Conservation (phyloP, 2,888 invertebrate genomes). For the Aphrophora alni region DNA sequence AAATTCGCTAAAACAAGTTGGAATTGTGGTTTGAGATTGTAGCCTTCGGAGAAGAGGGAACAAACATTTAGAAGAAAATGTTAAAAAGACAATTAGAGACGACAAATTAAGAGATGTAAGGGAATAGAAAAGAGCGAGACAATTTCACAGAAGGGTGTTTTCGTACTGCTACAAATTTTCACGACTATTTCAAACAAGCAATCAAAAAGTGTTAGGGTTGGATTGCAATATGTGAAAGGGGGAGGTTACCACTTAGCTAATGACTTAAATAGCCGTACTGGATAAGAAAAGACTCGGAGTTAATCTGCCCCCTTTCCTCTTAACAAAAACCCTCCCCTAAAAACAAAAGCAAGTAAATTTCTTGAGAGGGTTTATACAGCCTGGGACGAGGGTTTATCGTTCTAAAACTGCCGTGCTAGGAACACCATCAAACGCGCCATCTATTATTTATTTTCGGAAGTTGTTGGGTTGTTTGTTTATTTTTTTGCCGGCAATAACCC, state of each 20-base stretch:
- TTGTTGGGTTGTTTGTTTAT: slow-evolving; percentile 27
- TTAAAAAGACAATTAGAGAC: too few species aligned
- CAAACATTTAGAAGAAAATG: too few species aligned
- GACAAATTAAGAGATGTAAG: too few species aligned
- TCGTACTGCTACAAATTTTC: neutral
- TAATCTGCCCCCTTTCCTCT: neutral
- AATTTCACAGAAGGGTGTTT: too few species aligned
- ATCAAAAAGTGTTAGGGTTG: neutral
- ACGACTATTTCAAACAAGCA: neutral
- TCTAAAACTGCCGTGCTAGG: slow-evolving; percentile 19
- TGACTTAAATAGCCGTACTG: neutral
- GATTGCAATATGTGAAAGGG: neutral
- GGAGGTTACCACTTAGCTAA: neutral
- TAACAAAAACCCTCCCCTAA: neutral
- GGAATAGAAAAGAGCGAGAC: too few species aligned
- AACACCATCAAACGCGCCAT: slow-evolving; percentile 16
- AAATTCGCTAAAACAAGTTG: too few species aligned
- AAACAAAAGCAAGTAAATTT: slow-evolving; percentile 7
- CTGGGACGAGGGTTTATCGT: slow-evolving; percentile 21
- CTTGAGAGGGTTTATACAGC: neutral
- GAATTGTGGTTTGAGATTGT: too few species aligned
- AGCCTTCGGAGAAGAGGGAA: too few species aligned
- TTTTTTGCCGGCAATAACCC: neutral
- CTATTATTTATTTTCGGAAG: slow-evolving; percentile 32
- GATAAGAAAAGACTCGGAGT: neutral